A percentile compares a stretch with the other conserved stretches of the same genome.
These are phyloP conservation scores for Cryptocephalus moraei DNA, from an alignment of 2,888 invertebrate species.

Conservation along the genomic window DNA sequence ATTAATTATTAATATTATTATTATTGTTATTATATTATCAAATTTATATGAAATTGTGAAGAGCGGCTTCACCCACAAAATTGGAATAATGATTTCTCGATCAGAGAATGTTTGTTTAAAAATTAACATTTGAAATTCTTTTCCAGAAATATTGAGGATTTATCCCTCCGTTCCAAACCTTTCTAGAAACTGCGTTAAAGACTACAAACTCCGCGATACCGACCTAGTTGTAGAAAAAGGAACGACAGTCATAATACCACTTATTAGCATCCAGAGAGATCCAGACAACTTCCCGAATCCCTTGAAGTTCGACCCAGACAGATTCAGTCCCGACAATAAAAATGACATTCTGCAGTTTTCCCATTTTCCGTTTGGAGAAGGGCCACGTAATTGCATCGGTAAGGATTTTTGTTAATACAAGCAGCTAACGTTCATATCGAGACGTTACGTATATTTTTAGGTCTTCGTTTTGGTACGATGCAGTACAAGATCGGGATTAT, in stretches of 20 bases:
- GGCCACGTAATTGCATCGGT: conserved; percentile 24
- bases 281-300: conserved; percentile 20
- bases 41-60: too few relatives aligned
- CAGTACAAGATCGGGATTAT: too few relatives aligned
- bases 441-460: too few relatives aligned
- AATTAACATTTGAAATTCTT: not conserved
- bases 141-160: conserved; percentile 17
- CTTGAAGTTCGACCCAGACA: conserved; percentile 19
- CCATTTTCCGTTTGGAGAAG: conserved; percentile 22
- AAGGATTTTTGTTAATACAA: not conserved
- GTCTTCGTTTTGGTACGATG: too few relatives aligned
- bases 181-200: conserved; percentile 17
- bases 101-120: too few relatives aligned
- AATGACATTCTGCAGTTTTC: conserved; percentile 8
- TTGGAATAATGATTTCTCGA: too few relatives aligned
- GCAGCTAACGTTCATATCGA: too few relatives aligned
- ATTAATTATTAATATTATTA: too few relatives aligned
- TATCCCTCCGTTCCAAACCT: conserved; percentile 17
- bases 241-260: conserved; percentile 14
- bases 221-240: conserved; percentile 19
- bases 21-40: too few relatives aligned
- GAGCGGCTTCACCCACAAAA: too few relatives aligned
- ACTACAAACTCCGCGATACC: conserved; percentile 18
- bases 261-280: conserved; percentile 17
- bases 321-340: conserved; percentile 18